Base-by-base conservation (phyloP, 2,113 vertebrate genomes). In the Narcine bancroftii region DNA sequence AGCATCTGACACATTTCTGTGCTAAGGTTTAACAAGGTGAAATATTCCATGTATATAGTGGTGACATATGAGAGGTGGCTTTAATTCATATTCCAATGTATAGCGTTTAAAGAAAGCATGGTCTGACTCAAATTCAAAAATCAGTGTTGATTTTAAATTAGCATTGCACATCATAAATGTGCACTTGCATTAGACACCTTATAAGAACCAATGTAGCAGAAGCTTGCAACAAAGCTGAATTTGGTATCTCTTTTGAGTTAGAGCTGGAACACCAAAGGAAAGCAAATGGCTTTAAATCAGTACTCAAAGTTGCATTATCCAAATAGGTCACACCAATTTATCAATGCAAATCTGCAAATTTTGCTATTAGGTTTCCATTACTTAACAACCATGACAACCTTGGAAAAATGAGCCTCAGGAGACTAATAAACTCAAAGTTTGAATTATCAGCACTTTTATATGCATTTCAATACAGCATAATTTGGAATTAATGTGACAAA, bases 401-500 rank as follows among this genome's bases (percentile, higher is more conserved):
- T 89, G 85, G 21, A 39, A 65, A 87, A 89, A 89, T 89, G 85
- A 89, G 85, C 85, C 85, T 65, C 85, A 39, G 11, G 36, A 89
- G 85, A 39, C 85, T 39, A 65, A 89, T 89, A 65, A 89, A 50
- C 85, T 39, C 85, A 36, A 39, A 63, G 56, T 89, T 89, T 89
- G 85, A 89, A 63, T 89, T 89, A 65, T 89, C 85, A 63, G 6
- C 39, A 36, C n/a, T 89, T 89, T 89, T 56, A 63, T 89, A 89
- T 89, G 60, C 85, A 89, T 89, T 89, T 89, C 60, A 65, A n/a
- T 36, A 63, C 85, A 89, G 21, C 56, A 65, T 89, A 89, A 89
- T 89, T 89, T 89, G 85, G n/a, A 65, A 89, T 89, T 89, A 89
- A 89, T 65, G 85, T 60, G 85, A 89, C 53, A 89, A 89, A 89